Evolutionary conservation across 2,797 vertebrate species (phyloP).

Genomic region (Mycteria americana): DNA sequence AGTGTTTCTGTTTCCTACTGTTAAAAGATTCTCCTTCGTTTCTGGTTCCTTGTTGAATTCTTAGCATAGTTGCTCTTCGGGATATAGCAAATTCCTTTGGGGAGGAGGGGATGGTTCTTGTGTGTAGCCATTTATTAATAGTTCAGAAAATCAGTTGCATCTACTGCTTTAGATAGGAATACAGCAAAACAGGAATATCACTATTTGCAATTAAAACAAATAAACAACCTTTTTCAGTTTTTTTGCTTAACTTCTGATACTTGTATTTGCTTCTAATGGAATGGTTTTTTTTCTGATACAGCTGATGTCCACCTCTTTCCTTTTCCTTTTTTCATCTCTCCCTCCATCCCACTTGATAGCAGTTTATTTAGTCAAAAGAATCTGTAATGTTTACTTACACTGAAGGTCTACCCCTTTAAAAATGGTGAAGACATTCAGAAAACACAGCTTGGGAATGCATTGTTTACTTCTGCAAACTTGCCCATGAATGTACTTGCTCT

Average conservation of each 20-base stretch:
- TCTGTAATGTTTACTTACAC: background rate
- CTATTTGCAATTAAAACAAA: background rate
- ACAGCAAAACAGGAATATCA: too few relatives aligned
- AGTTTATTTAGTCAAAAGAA: background rate
- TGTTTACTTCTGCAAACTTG: background rate
- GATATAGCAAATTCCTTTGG: background rate
- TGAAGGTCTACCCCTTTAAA: background rate
- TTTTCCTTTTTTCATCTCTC: background rate
- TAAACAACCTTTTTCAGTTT: background rate
- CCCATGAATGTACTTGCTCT: background rate
- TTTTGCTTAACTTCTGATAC: background rate
- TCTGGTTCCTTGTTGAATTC: background rate
- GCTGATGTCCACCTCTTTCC: background rate
- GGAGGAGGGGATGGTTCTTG: background rate
- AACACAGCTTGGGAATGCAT: background rate
- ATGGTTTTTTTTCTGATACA: background rate
- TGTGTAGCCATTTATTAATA: background rate
- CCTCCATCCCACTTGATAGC: background rate
- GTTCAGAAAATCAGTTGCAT: background rate
- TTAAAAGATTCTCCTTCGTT: background rate
- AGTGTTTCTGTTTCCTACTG: background rate
- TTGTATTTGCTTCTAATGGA: background rate
- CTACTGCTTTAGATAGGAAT: background rate
- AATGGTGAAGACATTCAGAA: background rate
- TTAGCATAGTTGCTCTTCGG: background rate